Conservation (phyloP, 2,888 invertebrate genomes). For the Sturmia bella region DNA sequence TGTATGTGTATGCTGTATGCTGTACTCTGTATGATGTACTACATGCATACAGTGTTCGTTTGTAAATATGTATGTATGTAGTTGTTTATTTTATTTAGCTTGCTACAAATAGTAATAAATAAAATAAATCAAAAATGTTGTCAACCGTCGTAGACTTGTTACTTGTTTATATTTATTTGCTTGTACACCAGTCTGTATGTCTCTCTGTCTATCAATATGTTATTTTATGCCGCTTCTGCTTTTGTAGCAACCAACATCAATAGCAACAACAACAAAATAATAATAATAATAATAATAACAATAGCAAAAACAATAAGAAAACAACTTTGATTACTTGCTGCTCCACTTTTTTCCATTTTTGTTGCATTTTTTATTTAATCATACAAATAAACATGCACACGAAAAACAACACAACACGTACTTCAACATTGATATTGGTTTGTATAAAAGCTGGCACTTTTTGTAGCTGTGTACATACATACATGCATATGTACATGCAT, state of each 20-base stretch:
- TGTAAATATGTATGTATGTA: background rate
- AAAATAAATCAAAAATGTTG: constrained; percentile 49
- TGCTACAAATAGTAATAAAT: constrained; percentile 29
- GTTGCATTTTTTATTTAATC: constrained; percentile 45
- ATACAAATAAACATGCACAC: constrained; percentile 29
- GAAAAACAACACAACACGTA: constrained; percentile 13
- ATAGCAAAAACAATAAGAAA: constrained; percentile 31
- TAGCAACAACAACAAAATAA: constrained; percentile 43
- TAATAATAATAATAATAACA: constrained; percentile 46
- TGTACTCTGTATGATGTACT: no score
- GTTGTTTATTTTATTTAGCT: constrained; percentile 49
- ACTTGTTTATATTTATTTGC: constrained; percentile 36
- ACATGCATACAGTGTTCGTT: background rate
- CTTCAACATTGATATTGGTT: constrained; percentile 27
- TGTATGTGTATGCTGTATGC: background rate
- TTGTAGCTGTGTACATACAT: background rate
- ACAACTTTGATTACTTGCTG: constrained; percentile 68
- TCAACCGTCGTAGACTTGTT: constrained; percentile 58
- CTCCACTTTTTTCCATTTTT: constrained; percentile 64
- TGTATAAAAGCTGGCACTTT: no score
- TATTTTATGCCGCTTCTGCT: constrained; percentile 60
- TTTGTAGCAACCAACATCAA: constrained; percentile 40
- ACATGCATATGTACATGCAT: constrained; percentile 13
- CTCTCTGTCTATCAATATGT: constrained; percentile 28
- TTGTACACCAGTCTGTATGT: constrained; percentile 31